Conservation (phyloP, 2,113 vertebrate genomes). For the Catharus fuscescens region DNA sequence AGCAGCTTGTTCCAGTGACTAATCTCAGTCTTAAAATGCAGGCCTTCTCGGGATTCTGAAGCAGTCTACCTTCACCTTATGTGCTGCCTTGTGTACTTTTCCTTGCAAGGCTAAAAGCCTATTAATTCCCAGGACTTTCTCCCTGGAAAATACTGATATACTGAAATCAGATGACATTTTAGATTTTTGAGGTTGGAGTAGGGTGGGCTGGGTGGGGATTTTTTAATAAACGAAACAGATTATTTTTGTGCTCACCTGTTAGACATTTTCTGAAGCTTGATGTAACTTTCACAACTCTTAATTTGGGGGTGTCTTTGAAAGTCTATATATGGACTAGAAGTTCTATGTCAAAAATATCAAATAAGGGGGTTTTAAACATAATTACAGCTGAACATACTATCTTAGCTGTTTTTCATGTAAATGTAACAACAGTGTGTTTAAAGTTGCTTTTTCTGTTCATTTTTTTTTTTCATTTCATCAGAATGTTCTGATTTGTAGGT, state of each 20-base stretch:
- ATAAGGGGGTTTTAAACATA: background rate
- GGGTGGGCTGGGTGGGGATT: background rate
- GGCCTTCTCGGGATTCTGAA: background rate
- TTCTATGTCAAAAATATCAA: background rate
- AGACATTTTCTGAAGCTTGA: background rate
- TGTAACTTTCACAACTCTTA: background rate
- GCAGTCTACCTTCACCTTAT: background rate
- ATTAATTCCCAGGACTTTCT: background rate
- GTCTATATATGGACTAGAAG: background rate
- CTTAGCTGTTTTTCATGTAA: background rate
- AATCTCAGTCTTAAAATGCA: background rate
- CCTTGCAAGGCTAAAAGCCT: background rate
- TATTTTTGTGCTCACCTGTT: background rate
- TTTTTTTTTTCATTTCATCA: background rate
- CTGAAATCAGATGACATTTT: background rate
- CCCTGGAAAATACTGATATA: background rate
- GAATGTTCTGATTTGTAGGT: background rate
- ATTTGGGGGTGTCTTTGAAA: background rate
- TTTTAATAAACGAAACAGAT: background rate
- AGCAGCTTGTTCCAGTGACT: constrained; percentile 26
- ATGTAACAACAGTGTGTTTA: background rate
- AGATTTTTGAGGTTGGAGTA: background rate
- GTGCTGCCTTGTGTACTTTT: background rate
- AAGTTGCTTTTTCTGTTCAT: background rate
- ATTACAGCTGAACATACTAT: background rate